Percentiles rank a stretch among this genome's conserved stretches.
phyloP scores from a whole-genome alignment of 2,113 vertebrate species.

The Brienomyrus brachyistius region DNA sequence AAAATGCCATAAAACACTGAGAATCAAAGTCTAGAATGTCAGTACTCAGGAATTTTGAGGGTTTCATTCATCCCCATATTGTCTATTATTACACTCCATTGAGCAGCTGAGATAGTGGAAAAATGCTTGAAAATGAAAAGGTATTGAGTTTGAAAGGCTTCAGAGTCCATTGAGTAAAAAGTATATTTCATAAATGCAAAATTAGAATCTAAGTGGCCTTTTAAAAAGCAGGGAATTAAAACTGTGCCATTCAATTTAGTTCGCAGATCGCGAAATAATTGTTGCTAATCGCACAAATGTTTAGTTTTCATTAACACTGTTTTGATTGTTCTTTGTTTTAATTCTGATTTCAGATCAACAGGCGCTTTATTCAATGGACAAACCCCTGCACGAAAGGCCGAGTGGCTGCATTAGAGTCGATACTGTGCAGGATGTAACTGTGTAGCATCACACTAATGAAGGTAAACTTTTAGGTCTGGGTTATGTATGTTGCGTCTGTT shows the following conservation, averaged over 20 bases:
- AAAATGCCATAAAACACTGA: not conserved
- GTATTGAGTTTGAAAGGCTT: not conserved
- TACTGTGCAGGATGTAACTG: not conserved
- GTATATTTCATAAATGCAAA: not conserved
- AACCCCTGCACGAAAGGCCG: not conserved
- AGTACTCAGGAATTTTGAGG: not conserved
- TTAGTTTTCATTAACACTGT: not conserved
- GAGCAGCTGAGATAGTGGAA: not conserved
- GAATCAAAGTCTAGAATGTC: not conserved
- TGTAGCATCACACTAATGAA: not conserved
- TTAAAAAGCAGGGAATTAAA: not conserved
- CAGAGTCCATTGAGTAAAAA: not conserved
- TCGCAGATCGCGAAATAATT: not conserved
- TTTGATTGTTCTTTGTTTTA: not conserved
- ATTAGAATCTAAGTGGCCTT: not conserved
- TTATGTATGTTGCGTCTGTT: not conserved
- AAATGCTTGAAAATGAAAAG: not conserved
- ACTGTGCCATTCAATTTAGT: not conserved
- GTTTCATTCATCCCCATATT: not conserved
- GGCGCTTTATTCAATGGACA: not conserved
- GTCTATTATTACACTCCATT: not conserved
- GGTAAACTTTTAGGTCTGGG: not conserved
- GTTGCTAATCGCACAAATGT: not conserved
- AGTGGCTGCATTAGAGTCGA: not conserved
- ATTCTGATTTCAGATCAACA: not conserved